Conservation (phyloP, 2,113 vertebrate species). For the Peromyscus californicus region DNA sequence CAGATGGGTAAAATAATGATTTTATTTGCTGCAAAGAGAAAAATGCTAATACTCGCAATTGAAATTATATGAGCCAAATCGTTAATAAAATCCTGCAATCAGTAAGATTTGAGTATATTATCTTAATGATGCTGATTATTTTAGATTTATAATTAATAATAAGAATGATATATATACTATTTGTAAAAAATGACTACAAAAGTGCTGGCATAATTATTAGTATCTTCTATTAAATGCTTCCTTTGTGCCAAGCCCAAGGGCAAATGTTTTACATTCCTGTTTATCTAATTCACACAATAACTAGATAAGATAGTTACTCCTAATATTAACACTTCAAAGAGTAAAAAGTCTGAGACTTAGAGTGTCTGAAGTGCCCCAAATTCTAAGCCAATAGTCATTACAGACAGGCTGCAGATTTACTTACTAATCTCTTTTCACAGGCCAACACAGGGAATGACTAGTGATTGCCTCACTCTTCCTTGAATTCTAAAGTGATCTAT, state of each 20-base stretch:
- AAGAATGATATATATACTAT: neutral
- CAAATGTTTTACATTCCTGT: neutral
- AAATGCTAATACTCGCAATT: slow-evolving; percentile 68
- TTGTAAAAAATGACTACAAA: slow-evolving; percentile 17
- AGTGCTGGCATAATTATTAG: slow-evolving; percentile 31
- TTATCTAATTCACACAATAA: slow-evolving; percentile 2
- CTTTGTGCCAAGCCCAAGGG: neutral
- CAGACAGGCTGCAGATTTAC: neutral
- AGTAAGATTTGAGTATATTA: slow-evolving; percentile 51
- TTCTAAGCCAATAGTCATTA: neutral
- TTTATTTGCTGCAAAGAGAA: slow-evolving; percentile 56
- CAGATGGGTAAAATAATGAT: slow-evolving; percentile 61
- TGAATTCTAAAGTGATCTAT: neutral
- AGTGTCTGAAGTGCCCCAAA: neutral
- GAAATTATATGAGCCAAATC: slow-evolving; percentile 53
- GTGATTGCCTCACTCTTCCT: neutral
- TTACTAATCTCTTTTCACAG: neutral
- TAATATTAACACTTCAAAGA: neutral
- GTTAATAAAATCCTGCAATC: slow-evolving; percentile 66
- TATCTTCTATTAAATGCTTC: neutral
- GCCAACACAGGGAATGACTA: neutral
- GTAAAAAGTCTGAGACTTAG: neutral
- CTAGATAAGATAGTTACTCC: neutral
- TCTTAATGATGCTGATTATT: slow-evolving; percentile 62
- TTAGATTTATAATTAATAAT: slow-evolving; percentile 63